These are phyloP conservation scores for Camponotus vicinus DNA, from an alignment of 1,140 invertebrate genomes.

Conservation along the genomic window DNA sequence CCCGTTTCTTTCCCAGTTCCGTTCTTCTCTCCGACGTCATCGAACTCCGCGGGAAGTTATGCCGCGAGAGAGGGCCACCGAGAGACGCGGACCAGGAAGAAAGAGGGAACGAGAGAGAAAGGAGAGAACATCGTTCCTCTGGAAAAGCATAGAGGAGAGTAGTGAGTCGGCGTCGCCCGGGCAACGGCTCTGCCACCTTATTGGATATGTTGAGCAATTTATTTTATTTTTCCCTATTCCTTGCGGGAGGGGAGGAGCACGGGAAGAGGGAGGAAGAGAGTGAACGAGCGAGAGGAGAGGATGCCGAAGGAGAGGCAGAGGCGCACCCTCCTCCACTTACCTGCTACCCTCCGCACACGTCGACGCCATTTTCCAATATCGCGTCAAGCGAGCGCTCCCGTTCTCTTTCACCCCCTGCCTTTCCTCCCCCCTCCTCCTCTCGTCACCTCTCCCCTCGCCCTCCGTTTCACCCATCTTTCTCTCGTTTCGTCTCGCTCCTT, in stretches of 20 bases:
- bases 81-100: conserved; percentile 66
- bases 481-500: conserved; percentile 61
- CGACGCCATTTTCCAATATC: conserved; percentile 86
- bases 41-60: conserved; percentile 67
- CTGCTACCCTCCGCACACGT: conserved; percentile 81
- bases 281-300: conserved; percentile 65
- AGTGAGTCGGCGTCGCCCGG: conserved; percentile 84
- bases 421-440: conserved; percentile 34
- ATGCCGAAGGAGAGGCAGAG: conserved; percentile 67
- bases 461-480: conserved; percentile 31
- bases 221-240: conserved; percentile 86
- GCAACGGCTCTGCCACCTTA: conserved; percentile 86
- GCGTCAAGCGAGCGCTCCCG: conserved; percentile 79
- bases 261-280: conserved; percentile 16
- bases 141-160: conserved; percentile 76
- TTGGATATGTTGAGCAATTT: conserved; percentile 86
- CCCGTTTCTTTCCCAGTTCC: conserved; percentile 62
- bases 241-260: conserved; percentile 7
- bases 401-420: conserved; percentile 64
- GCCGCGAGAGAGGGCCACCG: conserved; percentile 61
- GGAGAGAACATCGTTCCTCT: conserved; percentile 72
- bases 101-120: conserved; percentile 51
- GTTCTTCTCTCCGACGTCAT: conserved; percentile 64
- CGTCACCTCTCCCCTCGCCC: conserved; percentile 13
- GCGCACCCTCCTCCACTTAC: conserved; percentile 72